A percentile compares a stretch with the other conserved stretches of the same genome.
Evolutionary conservation across 92 coral and sea anemone species (phyloP).

Genomic region (Parazoanthus darwini): DNA sequence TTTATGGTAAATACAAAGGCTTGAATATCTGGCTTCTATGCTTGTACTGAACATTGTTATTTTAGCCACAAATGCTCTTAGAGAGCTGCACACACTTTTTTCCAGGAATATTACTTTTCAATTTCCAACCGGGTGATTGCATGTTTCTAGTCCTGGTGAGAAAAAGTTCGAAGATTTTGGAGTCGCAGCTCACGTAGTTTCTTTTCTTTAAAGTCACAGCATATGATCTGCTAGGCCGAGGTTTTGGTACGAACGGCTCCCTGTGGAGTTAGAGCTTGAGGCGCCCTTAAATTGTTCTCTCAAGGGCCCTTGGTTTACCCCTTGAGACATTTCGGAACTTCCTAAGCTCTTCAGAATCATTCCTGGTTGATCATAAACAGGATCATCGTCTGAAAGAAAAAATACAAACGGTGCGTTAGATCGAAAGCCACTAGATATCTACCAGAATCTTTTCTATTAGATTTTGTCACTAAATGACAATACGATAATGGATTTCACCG

Average conservation of each 20-base stretch:
- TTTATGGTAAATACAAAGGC: too few species aligned
- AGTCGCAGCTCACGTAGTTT: background rate
- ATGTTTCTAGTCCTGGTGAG: too few species aligned
- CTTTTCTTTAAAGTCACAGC: background rate
- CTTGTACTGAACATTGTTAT: too few species aligned
- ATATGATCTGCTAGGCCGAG: background rate
- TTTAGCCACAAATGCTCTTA: too few species aligned
- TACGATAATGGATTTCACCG: too few species aligned
- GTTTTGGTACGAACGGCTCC: background rate
- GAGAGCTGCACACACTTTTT: too few species aligned
- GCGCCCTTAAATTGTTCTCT: background rate
- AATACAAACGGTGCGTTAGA: background rate
- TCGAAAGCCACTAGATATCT: background rate
- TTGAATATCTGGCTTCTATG: too few species aligned
- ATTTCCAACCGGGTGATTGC: too few species aligned
- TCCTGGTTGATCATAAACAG: background rate
- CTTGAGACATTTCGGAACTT: background rate
- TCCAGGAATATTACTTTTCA: too few species aligned
- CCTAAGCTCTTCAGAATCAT: background rate
- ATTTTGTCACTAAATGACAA: too few species aligned
- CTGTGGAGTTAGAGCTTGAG: background rate
- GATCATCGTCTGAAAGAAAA: background rate
- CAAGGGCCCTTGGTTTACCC: background rate
- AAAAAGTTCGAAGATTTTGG: too few species aligned
- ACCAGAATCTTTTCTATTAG: too few species aligned